These are phyloP conservation scores for Esox niger DNA, from an alignment of 2,113 vertebrate species.

Conservation along the genomic window DNA sequence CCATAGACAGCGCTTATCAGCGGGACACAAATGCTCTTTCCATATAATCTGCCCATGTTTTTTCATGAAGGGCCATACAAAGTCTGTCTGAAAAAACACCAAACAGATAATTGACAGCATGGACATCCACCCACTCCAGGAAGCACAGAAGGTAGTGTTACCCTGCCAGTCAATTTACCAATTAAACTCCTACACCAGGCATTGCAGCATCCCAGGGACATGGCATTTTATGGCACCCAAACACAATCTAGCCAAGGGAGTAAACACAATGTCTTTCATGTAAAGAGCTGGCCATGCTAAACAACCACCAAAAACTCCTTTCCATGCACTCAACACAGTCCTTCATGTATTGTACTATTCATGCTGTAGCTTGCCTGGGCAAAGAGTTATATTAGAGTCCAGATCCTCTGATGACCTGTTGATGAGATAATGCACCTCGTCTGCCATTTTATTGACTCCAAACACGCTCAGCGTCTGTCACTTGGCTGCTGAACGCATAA, in stretches of 20 bases:
- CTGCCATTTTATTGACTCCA: neutral
- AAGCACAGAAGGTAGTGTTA: neutral
- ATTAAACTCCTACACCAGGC: neutral
- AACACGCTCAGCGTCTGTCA: too few species aligned
- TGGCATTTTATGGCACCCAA: neutral
- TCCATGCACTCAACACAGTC: neutral
- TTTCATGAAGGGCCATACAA: neutral
- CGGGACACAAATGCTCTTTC: neutral
- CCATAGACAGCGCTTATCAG: neutral
- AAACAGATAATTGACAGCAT: neutral
- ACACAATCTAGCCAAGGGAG: neutral
- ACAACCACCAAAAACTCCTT: neutral
- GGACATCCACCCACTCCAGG: neutral
- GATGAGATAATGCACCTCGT: neutral
- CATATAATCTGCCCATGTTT: neutral
- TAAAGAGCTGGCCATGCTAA: neutral
- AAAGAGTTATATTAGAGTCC: neutral
- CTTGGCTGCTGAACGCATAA: too few species aligned
- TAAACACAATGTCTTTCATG: neutral
- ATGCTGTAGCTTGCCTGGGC: neutral
- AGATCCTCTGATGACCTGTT: constrained; percentile 10
- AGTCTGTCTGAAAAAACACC: neutral
- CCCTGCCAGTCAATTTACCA: neutral
- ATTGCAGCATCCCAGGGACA: neutral
- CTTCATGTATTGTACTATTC: neutral